Evolutionary conservation across 2,888 invertebrate species (phyloP), one percentile per base, ranked within the genome.

Genomic region (Aspidiotus destructor): DNA sequence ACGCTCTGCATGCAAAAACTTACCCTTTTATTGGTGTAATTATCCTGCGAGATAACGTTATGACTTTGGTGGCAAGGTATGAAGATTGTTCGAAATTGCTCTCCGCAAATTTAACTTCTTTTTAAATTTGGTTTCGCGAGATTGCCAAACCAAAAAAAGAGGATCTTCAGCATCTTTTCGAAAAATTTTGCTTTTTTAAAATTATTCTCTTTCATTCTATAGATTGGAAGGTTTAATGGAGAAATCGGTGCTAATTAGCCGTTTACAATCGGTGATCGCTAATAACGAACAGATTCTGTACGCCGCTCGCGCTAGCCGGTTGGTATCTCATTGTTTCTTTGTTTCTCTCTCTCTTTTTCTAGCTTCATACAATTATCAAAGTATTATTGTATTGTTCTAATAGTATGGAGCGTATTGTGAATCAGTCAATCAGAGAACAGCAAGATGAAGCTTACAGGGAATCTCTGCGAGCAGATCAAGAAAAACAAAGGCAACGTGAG

Each of bases 381-480:
- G 5, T 28, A 5, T 28, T 28, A 28, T 28, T 28, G 28, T 28
- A 28, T 28, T 28, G 28, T 28, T 28, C 28, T 28, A 5, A 95
- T 74, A 84, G 90, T 71, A 84, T 90, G 74, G 91, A 92, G 76
- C 83, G 91, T 17, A 90, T 86, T 75, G 83, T 92, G 72, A 93
- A 89, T 70, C 90, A 92, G 73, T 88, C 89, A 0, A 79, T 97
- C 62, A 83, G 97, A 44, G 87, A 87, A 64, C 87, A 95, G 72
- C 97, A 98, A 77, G 97, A 98, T 78, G 89, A 89, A 76, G 97
- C 96, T 0, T 98, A 95, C 76, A 84, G 88, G 76, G 90, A 90
- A 77, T 95, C 95, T 7, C 80, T 97, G 54, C 83, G 86, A 54
- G 93, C 92, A 0, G 97, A 98, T 78, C 94, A 95, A 77, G 94